phyloP scores from a whole-genome alignment of 1,140 invertebrate species.

The Octopus bimaculoides region DNA sequence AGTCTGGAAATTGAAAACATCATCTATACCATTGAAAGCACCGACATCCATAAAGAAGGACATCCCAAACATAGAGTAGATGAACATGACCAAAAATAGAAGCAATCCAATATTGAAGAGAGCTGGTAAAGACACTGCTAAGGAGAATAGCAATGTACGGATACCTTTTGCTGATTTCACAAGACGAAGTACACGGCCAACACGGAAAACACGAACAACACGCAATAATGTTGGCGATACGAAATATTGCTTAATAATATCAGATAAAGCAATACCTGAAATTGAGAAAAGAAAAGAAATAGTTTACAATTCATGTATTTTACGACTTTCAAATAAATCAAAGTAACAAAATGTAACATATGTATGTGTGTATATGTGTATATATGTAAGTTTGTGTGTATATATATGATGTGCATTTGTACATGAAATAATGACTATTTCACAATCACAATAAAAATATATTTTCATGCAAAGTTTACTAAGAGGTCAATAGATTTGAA shows the following conservation, averaged over 20 bases:
- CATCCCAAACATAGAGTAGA: constrained; percentile 99
- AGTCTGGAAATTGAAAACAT: constrained; percentile 98
- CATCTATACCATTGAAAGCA: constrained; percentile 87
- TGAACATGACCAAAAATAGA: constrained; percentile 98
- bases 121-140: constrained; percentile 96
- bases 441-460: too few species aligned
- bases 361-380: too few species aligned
- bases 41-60: constrained; percentile 99
- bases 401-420: too few species aligned
- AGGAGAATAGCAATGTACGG: constrained; percentile 90
- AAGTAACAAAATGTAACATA: too few species aligned
- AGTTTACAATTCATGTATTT: too few species aligned
- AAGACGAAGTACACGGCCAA: constrained; percentile 91
- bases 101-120: constrained; percentile 98
- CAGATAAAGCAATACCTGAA: constrained; percentile 88
- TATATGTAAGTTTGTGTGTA: too few species aligned
- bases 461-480: too few species aligned
- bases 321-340: too few species aligned
- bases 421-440: too few species aligned
- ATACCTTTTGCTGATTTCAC: constrained; percentile 96
- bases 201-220: constrained; percentile 96
- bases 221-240: constrained; percentile 94
- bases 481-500: too few species aligned
- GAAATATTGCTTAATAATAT: constrained; percentile 96
- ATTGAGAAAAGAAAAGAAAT: constrained; percentile 46